These are phyloP conservation scores for Papilio demoleus DNA, from an alignment of 2,888 invertebrate species.

Conservation along the genomic window DNA sequence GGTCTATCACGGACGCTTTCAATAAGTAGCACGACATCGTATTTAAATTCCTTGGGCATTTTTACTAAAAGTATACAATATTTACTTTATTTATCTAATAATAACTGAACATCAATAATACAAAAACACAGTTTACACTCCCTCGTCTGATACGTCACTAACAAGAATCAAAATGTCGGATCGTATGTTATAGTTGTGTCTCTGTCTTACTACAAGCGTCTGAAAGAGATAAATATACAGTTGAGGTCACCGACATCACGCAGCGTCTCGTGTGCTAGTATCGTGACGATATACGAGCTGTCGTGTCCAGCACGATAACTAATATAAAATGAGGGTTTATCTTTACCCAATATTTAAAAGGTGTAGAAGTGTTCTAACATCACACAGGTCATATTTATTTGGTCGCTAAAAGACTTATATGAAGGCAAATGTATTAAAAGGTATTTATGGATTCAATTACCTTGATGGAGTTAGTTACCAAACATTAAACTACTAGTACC, in stretches of 20 bases:
- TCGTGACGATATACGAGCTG: slow-evolving; percentile 31
- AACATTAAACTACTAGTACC: neutral
- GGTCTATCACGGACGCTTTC: slow-evolving; percentile 62
- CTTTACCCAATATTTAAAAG: neutral
- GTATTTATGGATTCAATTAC: too few relatives aligned
- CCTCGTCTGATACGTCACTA: slow-evolving; percentile 65
- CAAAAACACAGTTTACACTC: slow-evolving; percentile 58
- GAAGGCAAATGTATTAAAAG: neutral
- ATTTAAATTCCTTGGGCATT: slow-evolving; percentile 70
- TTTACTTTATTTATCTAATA: slow-evolving; percentile 26
- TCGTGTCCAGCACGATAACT: slow-evolving; percentile 43
- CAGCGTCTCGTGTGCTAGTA: slow-evolving; percentile 49
- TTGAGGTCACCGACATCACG: slow-evolving; percentile 67
- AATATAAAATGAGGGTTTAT: slow-evolving; percentile 39
- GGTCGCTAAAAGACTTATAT: neutral
- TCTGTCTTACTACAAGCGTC: slow-evolving; percentile 43
- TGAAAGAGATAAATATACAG: slow-evolving; percentile 51
- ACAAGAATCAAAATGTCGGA: slow-evolving; percentile 58
- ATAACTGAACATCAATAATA: slow-evolving; percentile 40
- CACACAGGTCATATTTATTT: slow-evolving; percentile 17
- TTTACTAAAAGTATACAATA: slow-evolving; percentile 23
- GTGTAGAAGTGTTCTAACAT: slow-evolving; percentile 3
- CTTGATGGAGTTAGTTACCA: neutral
- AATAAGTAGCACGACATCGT: slow-evolving; percentile 65
- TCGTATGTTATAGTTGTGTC: slow-evolving; percentile 58